Evolutionary conservation across 2,797 vertebrate genomes (phyloP).

Genomic region (Amblyopsis hoosieri): DNA sequence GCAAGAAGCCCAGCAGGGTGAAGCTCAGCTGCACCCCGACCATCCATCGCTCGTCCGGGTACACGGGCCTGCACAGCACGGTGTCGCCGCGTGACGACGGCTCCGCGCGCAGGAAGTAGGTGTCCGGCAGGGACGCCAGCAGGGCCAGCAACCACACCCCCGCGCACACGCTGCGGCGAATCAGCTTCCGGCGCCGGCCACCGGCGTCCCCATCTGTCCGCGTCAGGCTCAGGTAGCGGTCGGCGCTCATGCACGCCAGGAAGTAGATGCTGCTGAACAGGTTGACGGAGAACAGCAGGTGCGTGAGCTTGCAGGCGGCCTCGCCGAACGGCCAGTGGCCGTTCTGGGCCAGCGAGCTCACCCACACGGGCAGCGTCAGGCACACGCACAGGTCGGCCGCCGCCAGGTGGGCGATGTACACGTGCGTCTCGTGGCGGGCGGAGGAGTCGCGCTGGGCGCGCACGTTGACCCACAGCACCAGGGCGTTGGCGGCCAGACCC

Average conservation of each 20-base stretch:
- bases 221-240: slow-evolving; percentile 87
- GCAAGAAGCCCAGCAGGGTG: slow-evolving; percentile 87
- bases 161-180: slow-evolving; percentile 80
- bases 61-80: slow-evolving; percentile 87
- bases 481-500: slow-evolving; percentile 87
- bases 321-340: slow-evolving; percentile 95
- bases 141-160: slow-evolving; percentile 93
- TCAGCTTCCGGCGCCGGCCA: slow-evolving; percentile 69
- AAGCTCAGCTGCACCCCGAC: slow-evolving; percentile 92
- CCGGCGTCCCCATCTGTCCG: slow-evolving; percentile 48
- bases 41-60: slow-evolving; percentile 91
- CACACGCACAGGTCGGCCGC: slow-evolving; percentile 91
- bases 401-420: slow-evolving; percentile 92
- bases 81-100: slow-evolving; percentile 78
- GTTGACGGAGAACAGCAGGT: slow-evolving; percentile 94
- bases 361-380: slow-evolving; percentile 91
- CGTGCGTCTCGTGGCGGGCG: slow-evolving; percentile 89
- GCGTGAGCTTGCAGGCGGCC: slow-evolving; percentile 89
- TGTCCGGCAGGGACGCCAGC: slow-evolving; percentile 87
- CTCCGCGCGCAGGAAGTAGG: slow-evolving; percentile 88
- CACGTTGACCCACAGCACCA: slow-evolving; percentile 94
- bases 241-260: slow-evolving; percentile 94
- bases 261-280: slow-evolving; percentile 96
- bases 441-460: slow-evolving; percentile 84
- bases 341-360: slow-evolving; percentile 88